Conservation (phyloP, 2,113 vertebrate species). For the Pimephales promelas region DNA sequence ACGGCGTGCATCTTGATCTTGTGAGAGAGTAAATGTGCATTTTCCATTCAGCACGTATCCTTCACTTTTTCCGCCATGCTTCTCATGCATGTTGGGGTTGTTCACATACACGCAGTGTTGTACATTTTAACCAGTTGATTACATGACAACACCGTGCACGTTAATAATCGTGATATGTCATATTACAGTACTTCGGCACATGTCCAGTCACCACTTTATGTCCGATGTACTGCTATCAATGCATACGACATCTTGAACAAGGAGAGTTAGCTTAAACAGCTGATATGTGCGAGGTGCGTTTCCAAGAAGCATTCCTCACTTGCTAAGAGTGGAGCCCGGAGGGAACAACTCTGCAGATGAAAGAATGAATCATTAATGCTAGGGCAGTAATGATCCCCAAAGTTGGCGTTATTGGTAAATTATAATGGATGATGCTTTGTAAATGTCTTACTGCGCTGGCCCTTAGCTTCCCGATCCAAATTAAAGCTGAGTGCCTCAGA, state of each 20-base stretch:
- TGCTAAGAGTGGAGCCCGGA: slow-evolving; percentile 57
- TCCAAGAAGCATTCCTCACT: slow-evolving; percentile 52
- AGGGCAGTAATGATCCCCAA: slow-evolving; percentile 74
- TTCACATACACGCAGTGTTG: too few species aligned
- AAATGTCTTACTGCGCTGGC: slow-evolving; percentile 74
- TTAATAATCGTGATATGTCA: too few species aligned
- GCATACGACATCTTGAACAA: background rate
- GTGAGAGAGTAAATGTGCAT: too few species aligned
- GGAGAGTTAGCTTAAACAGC: slow-evolving; percentile 65
- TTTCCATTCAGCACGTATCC: too few species aligned
- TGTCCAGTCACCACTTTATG: too few species aligned
- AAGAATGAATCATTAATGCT: slow-evolving; percentile 75
- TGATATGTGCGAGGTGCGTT: slow-evolving; percentile 69
- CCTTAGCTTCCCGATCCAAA: slow-evolving; percentile 80
- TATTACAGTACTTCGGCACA: too few species aligned
- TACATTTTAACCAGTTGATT: too few species aligned
- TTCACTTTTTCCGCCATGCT: too few species aligned
- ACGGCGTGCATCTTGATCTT: too few species aligned
- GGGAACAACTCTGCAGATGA: slow-evolving; percentile 70
- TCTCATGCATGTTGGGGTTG: too few species aligned
- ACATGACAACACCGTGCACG: too few species aligned
- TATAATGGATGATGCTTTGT: slow-evolving; percentile 84
- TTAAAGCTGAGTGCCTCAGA: slow-evolving; percentile 81
- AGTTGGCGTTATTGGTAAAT: slow-evolving; percentile 79
- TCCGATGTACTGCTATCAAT: background rate